Conservation (phyloP, 2,113 vertebrate species). For the Spheniscus mendiculus region DNA sequence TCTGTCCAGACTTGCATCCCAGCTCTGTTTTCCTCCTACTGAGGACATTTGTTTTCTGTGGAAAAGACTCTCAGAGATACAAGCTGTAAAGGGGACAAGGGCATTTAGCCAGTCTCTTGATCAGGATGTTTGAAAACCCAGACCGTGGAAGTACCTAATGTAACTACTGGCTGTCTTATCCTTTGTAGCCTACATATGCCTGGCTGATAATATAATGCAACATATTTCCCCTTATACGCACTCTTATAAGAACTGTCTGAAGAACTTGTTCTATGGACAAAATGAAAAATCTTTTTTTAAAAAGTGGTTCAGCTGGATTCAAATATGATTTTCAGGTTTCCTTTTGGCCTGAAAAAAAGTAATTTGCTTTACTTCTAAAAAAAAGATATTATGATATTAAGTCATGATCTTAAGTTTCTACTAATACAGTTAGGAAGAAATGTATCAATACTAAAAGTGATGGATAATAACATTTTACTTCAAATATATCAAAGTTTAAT, state of each 20-base stretch:
- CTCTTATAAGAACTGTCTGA: neutral
- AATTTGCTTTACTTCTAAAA: neutral
- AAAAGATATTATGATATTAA: neutral
- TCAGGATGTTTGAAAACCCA: neutral
- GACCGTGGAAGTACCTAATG: fast-evolving
- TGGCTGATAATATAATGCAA: neutral
- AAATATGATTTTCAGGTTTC: neutral
- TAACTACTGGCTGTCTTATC: neutral
- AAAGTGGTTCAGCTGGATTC: neutral
- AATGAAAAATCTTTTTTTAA: neutral
- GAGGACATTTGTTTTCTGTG: neutral
- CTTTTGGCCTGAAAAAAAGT: neutral
- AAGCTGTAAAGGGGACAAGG: neutral
- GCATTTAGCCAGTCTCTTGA: neutral
- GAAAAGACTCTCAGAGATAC: neutral
- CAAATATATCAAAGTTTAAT: neutral
- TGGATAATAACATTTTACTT: neutral
- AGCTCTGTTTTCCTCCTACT: neutral
- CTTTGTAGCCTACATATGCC: neutral
- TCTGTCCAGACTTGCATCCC: neutral
- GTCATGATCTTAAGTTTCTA: neutral
- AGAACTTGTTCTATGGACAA: neutral
- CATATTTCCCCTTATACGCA: neutral
- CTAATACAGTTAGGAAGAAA: neutral
- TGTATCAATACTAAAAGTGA: neutral